Percentiles rank a stretch among this genome's conserved stretches.
Evolutionary conservation across 1,140 invertebrate genomes (phyloP).

Genomic region (Harpegnathos saltator): DNA sequence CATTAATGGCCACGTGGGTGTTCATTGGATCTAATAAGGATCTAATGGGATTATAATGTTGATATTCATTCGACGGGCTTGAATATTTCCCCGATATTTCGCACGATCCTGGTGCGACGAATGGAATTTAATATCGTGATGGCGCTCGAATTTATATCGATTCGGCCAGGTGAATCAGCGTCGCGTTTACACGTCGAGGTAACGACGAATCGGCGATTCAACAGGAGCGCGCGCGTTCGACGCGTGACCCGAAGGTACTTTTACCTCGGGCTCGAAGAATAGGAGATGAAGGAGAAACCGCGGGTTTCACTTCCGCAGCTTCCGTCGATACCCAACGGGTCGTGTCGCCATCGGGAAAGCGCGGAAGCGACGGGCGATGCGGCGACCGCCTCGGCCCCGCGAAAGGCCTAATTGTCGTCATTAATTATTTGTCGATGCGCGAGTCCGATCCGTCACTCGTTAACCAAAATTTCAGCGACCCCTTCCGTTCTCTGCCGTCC

Average conservation of each 20-base stretch:
- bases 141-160: not conserved
- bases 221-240: too few species aligned
- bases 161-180: not conserved
- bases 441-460: constrained; percentile 1
- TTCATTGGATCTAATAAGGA: constrained; percentile 44
- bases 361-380: too few species aligned
- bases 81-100: not conserved
- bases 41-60: constrained; percentile 31
- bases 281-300: too few species aligned
- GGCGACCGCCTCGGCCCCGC: not conserved
- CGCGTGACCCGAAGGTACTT: too few species aligned
- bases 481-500: constrained; percentile 1
- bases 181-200: too few species aligned
- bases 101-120: not conserved
- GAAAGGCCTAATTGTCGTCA: constrained; percentile 6
- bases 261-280: not conserved
- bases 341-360: too few species aligned
- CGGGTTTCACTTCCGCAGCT: not conserved
- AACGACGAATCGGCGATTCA: too few species aligned
- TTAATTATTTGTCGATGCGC: constrained; percentile 36
- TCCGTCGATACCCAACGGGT: too few species aligned
- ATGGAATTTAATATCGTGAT: constrained; percentile 35
- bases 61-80: constrained; percentile 19
- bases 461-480: constrained; percentile 33
- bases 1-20: constrained; percentile 23